Evolutionary conservation across 2,113 vertebrate species (phyloP).

Genomic region (Atlantisia rogersi): DNA sequence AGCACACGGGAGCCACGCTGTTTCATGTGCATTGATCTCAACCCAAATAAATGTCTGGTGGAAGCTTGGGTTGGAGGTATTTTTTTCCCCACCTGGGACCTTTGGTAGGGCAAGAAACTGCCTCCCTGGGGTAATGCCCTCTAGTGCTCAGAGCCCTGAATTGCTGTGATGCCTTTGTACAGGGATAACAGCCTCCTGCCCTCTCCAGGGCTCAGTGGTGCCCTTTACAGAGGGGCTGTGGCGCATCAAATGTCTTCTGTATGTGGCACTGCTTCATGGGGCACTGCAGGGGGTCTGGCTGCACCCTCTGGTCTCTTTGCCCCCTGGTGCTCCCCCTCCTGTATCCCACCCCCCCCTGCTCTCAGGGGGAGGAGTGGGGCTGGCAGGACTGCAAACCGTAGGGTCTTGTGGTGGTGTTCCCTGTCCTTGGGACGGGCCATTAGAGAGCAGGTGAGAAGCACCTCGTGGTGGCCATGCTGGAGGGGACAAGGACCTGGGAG

Average conservation of each 20-base stretch:
- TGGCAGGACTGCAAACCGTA: background rate
- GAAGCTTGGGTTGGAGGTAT: background rate
- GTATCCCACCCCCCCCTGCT: background rate
- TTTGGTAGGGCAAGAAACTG: background rate
- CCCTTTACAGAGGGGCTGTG: background rate
- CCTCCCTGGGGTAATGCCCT: background rate
- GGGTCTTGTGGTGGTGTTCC: background rate
- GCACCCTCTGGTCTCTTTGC: background rate
- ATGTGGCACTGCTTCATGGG: background rate
- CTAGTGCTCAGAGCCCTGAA: background rate
- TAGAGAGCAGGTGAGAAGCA: background rate
- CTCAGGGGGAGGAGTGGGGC: background rate
- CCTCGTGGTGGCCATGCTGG: background rate
- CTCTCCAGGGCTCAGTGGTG: background rate
- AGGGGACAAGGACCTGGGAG: background rate
- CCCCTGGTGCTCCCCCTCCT: background rate
- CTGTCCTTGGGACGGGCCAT: background rate
- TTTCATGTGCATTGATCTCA: background rate
- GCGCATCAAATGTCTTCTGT: background rate
- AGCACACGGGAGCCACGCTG: background rate
- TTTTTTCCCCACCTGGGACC: background rate
- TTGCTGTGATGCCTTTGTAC: background rate
- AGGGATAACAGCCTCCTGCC: background rate
- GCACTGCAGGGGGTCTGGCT: background rate
- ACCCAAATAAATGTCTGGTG: constrained; percentile 28